Percentiles rank a stretch among this genome's conserved stretches.
phyloP scores from a whole-genome alignment of 2,113 vertebrate genomes.

The Oceanodroma tethys region DNA sequence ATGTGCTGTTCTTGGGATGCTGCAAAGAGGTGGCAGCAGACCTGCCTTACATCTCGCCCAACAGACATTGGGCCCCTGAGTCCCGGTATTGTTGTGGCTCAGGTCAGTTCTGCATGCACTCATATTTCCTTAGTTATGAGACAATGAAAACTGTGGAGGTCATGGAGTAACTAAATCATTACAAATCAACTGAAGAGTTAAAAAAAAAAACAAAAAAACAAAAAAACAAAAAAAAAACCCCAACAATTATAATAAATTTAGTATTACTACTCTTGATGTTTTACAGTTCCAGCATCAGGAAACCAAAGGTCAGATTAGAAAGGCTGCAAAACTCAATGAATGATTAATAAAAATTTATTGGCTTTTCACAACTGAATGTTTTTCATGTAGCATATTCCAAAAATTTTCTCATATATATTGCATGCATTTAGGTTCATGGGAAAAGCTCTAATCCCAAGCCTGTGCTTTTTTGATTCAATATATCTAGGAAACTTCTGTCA shows the following conservation, averaged over 20 bases:
- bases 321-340: background rate
- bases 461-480: background rate
- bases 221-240: background rate
- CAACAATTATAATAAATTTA: background rate
- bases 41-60: background rate
- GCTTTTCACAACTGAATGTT: background rate
- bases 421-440: background rate
- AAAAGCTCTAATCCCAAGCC: background rate
- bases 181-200: background rate
- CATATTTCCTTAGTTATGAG: background rate
- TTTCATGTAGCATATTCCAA: background rate
- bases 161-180: fast-evolving
- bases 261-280: background rate
- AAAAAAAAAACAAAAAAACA: background rate
- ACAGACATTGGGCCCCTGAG: background rate
- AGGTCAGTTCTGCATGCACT: background rate
- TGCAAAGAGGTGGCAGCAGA: background rate
- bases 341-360: background rate
- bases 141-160: background rate
- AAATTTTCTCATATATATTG: background rate
- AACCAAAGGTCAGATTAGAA: background rate
- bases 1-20: background rate
- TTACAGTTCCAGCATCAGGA: background rate
- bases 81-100: background rate
- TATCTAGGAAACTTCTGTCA: background rate